A percentile compares a stretch with the other conserved stretches of the same genome.
Evolutionary conservation across 2,888 invertebrate species (phyloP).

Genomic region (Catocala sponsa): DNA sequence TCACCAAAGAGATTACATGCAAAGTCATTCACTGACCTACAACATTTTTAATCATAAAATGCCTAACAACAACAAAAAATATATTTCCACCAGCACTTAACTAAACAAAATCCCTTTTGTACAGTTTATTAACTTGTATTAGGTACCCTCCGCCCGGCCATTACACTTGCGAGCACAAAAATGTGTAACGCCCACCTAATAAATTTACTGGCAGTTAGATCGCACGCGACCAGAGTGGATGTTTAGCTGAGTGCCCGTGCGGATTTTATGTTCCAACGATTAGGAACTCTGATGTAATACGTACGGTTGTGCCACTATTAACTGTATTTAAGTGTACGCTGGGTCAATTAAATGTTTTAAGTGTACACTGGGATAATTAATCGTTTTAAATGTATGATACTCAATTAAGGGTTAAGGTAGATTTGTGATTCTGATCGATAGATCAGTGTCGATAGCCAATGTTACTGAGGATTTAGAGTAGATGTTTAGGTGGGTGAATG

Average conservation of each 20-base stretch:
- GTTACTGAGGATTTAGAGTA: too few relatives aligned
- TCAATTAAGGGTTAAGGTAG: too few relatives aligned
- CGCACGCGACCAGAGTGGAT: slow-evolving; percentile 56
- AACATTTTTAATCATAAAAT: not conserved
- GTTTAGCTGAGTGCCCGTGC: slow-evolving; percentile 55
- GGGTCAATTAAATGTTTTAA: slow-evolving; percentile 1
- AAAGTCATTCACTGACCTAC: too few relatives aligned
- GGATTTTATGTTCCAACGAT: slow-evolving; percentile 56
- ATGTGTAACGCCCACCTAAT: slow-evolving; percentile 63
- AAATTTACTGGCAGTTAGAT: slow-evolving; percentile 61
- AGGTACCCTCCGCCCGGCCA: slow-evolving; percentile 48
- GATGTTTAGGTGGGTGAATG: not conserved
- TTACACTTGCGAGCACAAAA: slow-evolving; percentile 58
- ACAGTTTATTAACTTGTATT: slow-evolving; percentile 53
- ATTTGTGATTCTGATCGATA: too few relatives aligned
- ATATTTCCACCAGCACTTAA: slow-evolving; percentile 13
- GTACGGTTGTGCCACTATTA: slow-evolving; percentile 41
- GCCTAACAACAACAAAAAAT: not conserved
- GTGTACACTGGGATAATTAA: not conserved
- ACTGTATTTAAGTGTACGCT: slow-evolving; percentile 33
- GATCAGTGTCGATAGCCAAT: too few relatives aligned
- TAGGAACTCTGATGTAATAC: slow-evolving; percentile 46
- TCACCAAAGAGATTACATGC: too few relatives aligned
- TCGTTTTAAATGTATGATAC: too few relatives aligned
- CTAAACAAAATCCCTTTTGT: slow-evolving; percentile 28